Base-by-base conservation (phyloP, 2,113 vertebrate genomes). In the Alces alces region DNA sequence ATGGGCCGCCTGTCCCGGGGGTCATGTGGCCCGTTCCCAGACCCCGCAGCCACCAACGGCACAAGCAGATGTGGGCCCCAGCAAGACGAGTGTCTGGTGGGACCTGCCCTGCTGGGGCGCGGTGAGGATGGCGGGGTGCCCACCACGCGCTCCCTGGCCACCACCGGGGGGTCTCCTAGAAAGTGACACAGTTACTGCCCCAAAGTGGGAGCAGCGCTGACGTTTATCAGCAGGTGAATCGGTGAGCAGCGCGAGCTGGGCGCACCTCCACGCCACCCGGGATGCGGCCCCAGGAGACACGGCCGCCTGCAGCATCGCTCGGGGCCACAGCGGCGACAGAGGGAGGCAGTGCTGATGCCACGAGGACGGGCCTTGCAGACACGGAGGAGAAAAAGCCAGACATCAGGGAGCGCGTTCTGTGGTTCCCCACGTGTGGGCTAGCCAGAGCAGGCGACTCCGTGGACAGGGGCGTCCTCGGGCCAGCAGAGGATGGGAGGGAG, bases 241-340 rank as follows among this genome's bases (percentile, higher is more conserved):
- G 19, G 55, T 27, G 2, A 70, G 33, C 54, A 36, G 15, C 39
- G 70, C 21, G 7, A 8, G 23, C 3, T 11, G 27, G 36, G 28
- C 2, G 28, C 14, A 13, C 25, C 39, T 0, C 0, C 4, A 23
- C 5, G 2, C 54, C 80, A 15, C 45, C 28, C 7, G 23, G 52
- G 14, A 11, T 28, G 14, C 5, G 4, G 17, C 47, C 27, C 9
- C n/a, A 0, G 0, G 39, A 23, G 30, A 10, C 2, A 8, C n/a
- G n/a, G n/a, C n/a, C n/a, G n/a, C n/a, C n/a, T n/a, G n/a, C n/a
- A n/a, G n/a, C n/a, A n/a, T n/a, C n/a, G n/a, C n/a, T n/a, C n/a
- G n/a, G n/a, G n/a, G n/a, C n/a, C n/a, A n/a, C n/a, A n/a, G n/a
- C n/a, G n/a, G n/a, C n/a, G n/a, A n/a, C 14, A 36, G 23, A 30